These are phyloP conservation scores for Hystrix brachyura DNA, from an alignment of 2,113 vertebrate genomes.

Conservation along the genomic window DNA sequence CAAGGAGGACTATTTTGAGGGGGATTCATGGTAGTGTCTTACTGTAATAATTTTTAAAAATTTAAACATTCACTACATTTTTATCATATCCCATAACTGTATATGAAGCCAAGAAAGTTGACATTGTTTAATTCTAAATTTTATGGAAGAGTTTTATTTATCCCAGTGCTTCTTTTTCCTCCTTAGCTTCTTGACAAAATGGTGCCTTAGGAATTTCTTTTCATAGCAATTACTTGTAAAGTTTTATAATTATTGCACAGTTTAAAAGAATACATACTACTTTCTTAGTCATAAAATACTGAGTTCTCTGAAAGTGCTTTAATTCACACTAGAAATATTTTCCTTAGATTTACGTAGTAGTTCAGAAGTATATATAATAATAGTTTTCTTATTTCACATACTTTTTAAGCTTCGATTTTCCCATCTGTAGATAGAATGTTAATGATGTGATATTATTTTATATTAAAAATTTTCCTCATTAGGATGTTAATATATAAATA, in stretches of 20 bases:
- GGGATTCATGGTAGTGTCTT: neutral
- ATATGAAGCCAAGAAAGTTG: slow-evolving; percentile 16
- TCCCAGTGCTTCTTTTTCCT: neutral
- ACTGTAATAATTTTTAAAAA: neutral
- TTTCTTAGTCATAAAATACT: slow-evolving; percentile 45
- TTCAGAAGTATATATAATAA: slow-evolving; percentile 9
- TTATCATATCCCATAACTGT: neutral
- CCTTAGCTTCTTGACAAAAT: slow-evolving; percentile 32
- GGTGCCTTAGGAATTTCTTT: slow-evolving; percentile 13
- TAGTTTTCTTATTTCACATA: slow-evolving; percentile 25
- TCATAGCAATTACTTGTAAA: slow-evolving; percentile 13
- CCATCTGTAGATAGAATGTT: slow-evolving; percentile 27
- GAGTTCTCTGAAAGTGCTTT: slow-evolving; percentile 21
- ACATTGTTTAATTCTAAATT: slow-evolving; percentile 49
- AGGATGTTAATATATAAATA: slow-evolving; percentile 17
- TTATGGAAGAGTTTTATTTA: neutral
- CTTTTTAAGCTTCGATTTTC: slow-evolving; percentile 32
- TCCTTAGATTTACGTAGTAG: neutral
- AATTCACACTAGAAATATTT: neutral
- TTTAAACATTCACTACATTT: neutral
- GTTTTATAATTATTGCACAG: neutral
- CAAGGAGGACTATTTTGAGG: neutral
- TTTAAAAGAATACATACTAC: neutral
- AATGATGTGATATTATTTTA: neutral
- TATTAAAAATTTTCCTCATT: slow-evolving; percentile 28